Evolutionary conservation across 2,888 invertebrate species (phyloP), one percentile per base, ranked within the genome.

Genomic region (Trachelus tabidus): DNA sequence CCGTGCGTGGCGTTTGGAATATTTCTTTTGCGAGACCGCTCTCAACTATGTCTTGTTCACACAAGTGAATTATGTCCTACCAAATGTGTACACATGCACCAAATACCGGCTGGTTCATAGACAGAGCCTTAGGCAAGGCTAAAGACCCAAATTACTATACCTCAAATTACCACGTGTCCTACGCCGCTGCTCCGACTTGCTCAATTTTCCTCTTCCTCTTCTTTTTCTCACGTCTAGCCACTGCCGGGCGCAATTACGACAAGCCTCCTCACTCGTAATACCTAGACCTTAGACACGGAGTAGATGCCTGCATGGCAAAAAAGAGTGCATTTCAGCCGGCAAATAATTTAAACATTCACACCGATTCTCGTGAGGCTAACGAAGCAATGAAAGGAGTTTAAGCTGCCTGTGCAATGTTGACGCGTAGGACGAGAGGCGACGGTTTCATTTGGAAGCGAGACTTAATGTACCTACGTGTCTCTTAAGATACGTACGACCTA

Each of bases 1-100:
- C 33, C 71, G 71, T 71, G 71, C 71, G 71, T 71, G 71, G 71
- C 71, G 71, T 15, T 31, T 34, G 31, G 71, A 15, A 71, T 23
- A 56, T 34, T 71, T 34, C 31, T 23, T 9, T 71, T 12, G 31
- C 31, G 12, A 31, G 71, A 12, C 31, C 71, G 23, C 2, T 23
- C 56, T 56, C 23, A 56, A 56, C 23, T 56, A 23, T 9, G 56
- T 9, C 56, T 56, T 9, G 56, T 56, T 56, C 56, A 56, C 56
- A 56, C 15, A 23, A 9, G 56, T 9, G 23, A 56, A 56, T 23
- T 23, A 23, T 56, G 56, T 56, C 2, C 56, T 56, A 23, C 56
- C 56, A 23, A 56, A 56, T 56, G 23, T 23, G 23, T 56, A 56
- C 23, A 40, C 23, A 40, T 56, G 56, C 23, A 56, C 23, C 2